Percentiles rank a stretch among this genome's conserved stretches.
Conservation (phyloP, 2,888 invertebrate genomes). For the Muscina levida region DNA sequence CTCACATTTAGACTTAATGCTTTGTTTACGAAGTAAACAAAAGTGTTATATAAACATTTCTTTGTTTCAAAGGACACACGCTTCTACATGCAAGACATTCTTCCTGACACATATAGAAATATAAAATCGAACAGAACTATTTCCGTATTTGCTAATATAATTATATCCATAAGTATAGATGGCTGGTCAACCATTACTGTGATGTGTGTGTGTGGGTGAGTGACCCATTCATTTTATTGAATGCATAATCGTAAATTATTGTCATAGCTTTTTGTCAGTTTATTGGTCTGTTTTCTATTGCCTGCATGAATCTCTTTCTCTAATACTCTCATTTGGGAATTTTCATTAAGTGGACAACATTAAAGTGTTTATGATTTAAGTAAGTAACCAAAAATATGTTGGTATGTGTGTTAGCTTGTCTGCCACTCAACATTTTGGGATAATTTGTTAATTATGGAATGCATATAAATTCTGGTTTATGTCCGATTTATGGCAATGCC, state of each 20-base stretch:
- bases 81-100: no score
- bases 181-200: neutral
- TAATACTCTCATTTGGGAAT: neutral
- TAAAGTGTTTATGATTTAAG: slow-evolving; percentile 28
- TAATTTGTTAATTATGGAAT: slow-evolving; percentile 23
- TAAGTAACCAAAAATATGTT: slow-evolving; percentile 2
- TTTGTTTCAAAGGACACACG: no score
- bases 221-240: neutral
- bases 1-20: no score
- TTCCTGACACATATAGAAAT: neutral
- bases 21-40: no score
- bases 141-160: neutral
- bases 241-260: slow-evolving; percentile 36
- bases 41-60: no score
- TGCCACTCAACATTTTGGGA: neutral
- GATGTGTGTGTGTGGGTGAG: neutral
- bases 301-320: slow-evolving; percentile 15
- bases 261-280: slow-evolving; percentile 6
- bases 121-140: neutral
- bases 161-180: neutral
- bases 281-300: slow-evolving; percentile 27
- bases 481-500: neutral
- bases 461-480: slow-evolving; percentile 31
- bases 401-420: no score
- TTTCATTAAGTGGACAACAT: slow-evolving; percentile 28